Evolutionary conservation across 2,888 invertebrate species (phyloP).

Genomic region (Rhimphoctona megacephalus): DNA sequence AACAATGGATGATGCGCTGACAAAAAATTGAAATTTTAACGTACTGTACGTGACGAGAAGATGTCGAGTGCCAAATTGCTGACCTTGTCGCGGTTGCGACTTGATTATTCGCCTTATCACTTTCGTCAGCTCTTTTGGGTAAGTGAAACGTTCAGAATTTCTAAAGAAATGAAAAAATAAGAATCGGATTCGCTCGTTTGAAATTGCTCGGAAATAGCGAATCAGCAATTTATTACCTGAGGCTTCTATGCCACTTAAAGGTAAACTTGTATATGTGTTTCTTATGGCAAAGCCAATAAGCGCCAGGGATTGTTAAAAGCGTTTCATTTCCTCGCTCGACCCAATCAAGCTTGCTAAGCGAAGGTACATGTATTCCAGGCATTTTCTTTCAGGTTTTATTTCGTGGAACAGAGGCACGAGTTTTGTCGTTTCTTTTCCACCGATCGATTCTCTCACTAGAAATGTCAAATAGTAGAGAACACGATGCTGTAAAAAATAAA

Average conservation of each 20-base stretch:
- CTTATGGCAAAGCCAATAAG: conserved; percentile 83
- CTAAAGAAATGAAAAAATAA: conserved; percentile 71
- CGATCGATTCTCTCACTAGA: conserved; percentile 77
- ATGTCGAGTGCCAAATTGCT: conserved; percentile 81
- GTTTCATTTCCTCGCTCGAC: conserved; percentile 77
- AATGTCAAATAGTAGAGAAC: conserved; percentile 82
- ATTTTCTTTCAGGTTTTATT: conserved; percentile 82
- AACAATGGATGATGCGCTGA: neutral
- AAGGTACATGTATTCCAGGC: conserved; percentile 84
- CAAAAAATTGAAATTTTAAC: conserved; percentile 60
- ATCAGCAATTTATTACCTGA: conserved; percentile 71
- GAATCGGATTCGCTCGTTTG: neutral
- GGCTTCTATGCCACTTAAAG: conserved; percentile 79
- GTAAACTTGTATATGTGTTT: conserved; percentile 83
- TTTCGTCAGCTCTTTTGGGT: conserved; percentile 82
- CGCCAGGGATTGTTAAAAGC: conserved; percentile 80
- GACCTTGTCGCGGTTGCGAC: conserved; percentile 79
- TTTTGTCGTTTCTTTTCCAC: conserved; percentile 75
- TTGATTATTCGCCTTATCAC: conserved; percentile 82
- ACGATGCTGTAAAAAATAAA: conserved; percentile 78
- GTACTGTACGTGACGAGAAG: conserved; percentile 82
- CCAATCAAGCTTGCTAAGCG: conserved; percentile 81
- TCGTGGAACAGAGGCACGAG: conserved; percentile 82
- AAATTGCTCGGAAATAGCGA: neutral
- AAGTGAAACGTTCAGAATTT: conserved; percentile 74